Conservation (phyloP, 1,140 invertebrate species). For the Coelopa frigida region DNA sequence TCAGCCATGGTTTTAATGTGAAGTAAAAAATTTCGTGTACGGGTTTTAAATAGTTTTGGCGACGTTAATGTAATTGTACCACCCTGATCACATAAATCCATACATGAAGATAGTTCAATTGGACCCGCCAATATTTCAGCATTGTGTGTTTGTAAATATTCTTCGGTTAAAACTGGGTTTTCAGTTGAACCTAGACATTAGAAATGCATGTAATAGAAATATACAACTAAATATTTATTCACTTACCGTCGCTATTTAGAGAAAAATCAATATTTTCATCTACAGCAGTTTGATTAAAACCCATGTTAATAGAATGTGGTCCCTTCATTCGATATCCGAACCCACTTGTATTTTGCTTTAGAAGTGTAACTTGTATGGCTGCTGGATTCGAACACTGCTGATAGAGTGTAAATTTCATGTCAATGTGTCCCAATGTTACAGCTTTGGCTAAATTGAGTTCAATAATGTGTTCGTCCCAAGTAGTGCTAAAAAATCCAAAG, state of each 20-base stretch:
- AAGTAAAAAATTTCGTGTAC: slow-evolving; percentile 71
- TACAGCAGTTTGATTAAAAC: slow-evolving; percentile 34
- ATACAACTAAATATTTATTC: background rate
- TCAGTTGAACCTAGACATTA: slow-evolving; percentile 44
- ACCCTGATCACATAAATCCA: slow-evolving; percentile 76
- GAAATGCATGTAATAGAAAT: slow-evolving; percentile 4
- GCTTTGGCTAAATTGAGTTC: slow-evolving; percentile 76
- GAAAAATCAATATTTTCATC: slow-evolving; percentile 59
- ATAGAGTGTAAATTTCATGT: slow-evolving; percentile 77
- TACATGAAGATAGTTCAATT: slow-evolving; percentile 66
- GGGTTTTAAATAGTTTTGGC: slow-evolving; percentile 70
- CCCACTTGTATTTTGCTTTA: slow-evolving; percentile 72
- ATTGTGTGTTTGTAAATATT: slow-evolving; percentile 78
- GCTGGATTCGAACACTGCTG: slow-evolving; percentile 57
- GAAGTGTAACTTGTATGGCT: slow-evolving; percentile 70
- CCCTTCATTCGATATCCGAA: slow-evolving; percentile 53
- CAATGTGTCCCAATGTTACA: slow-evolving; percentile 73
- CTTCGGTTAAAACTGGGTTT: slow-evolving; percentile 70
- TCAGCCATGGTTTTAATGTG: slow-evolving; percentile 76
- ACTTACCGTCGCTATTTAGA: slow-evolving; percentile 33
- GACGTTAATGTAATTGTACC: slow-evolving; percentile 80
- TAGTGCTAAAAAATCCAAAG: slow-evolving; percentile 49
- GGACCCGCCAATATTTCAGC: slow-evolving; percentile 86
- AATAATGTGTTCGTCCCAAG: slow-evolving; percentile 88
- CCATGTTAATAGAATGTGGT: slow-evolving; percentile 24